Base-by-base conservation (phyloP, 2,113 vertebrate genomes). In the Pomatorhinus ruficollis region DNA sequence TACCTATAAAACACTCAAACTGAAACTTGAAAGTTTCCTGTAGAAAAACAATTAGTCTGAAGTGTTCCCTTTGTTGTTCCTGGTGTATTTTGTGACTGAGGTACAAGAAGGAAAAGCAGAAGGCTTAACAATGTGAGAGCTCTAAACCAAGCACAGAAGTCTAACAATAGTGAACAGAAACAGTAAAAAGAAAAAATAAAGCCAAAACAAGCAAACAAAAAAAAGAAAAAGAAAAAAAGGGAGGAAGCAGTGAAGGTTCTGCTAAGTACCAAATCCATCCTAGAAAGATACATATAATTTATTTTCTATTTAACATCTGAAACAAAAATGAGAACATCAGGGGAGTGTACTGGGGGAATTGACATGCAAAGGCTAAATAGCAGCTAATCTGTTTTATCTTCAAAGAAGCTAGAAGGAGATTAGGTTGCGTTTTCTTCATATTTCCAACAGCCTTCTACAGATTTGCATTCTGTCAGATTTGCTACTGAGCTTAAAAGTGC, bases 391-490 rank as follows among this genome's bases (percentile, higher is more conserved):
- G 47, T 44, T 92, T 60, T 53, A 72, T 87, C 70, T 94, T 70
- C 60, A 63, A 70, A 93, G 72, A 74, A 87, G 52, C n/a, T 45
- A 47, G 42, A 24, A 87, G 10, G 35, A 93, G 42, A 94, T 88
- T 64, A 64, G 60, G 42, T 11, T 78, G 64, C 12, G 56, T 44
- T 76, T 30, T 90, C 89, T 77, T 83, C 56, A 30, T 35, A 68
- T 88, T 90, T 93, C 79, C 66, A 92, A 53, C 68, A 81, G 60
- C 49, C 83, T 94, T 76, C 83, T 68, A 78, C 44, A 68, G 39
- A 94, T 90, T 23, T 81, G 72, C 72, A 60, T 92, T 95, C 90
- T 87, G 60, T 39, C 83, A 92, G 57, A 84, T 83, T 83, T 88
- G 72, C 44, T 86, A 12, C 72, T 39, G 31, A 90, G 15, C 60